These are phyloP conservation scores for Baccha elongata DNA, from an alignment of 2,888 invertebrate species.

Conservation along the genomic window DNA sequence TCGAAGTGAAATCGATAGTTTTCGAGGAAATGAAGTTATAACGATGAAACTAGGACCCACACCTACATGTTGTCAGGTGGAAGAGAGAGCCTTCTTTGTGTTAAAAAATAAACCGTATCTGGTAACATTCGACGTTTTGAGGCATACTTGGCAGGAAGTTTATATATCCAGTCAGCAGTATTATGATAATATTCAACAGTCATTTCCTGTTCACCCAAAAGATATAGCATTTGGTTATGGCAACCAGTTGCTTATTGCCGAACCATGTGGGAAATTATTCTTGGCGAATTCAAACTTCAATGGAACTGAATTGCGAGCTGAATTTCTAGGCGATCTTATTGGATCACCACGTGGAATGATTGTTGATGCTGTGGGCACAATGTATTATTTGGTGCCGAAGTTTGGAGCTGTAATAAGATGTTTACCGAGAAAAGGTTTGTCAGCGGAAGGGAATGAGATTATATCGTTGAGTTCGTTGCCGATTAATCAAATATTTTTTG, in stretches of 20 bases:
- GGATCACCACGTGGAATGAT: conserved; percentile 77
- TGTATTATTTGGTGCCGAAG: conserved; percentile 80
- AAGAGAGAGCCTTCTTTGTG: conserved; percentile 79
- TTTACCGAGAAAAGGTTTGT: conserved; percentile 76
- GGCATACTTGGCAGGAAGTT: conserved; percentile 78
- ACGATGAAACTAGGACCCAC: conserved; percentile 73
- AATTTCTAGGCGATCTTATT: conserved; percentile 77
- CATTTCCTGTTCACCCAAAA: conserved; percentile 77
- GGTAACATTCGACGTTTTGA: conserved; percentile 78
- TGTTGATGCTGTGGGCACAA: conserved; percentile 76
- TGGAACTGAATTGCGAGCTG: conserved; percentile 67
- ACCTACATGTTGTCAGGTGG: conserved; percentile 76
- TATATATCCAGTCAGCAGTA: conserved; percentile 76
- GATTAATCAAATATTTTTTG: conserved; percentile 80
- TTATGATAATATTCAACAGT: conserved; percentile 76
- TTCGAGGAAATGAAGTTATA: conserved; percentile 35
- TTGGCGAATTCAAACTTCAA: conserved; percentile 30
- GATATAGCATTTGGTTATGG: conserved; percentile 78
- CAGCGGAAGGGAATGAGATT: conserved; percentile 80
- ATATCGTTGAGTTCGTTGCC: conserved; percentile 80
- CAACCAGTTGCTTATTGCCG: conserved; percentile 77
- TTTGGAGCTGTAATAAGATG: conserved; percentile 80
- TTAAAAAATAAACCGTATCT: conserved; percentile 75
- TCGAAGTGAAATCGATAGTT: conserved; percentile 50
- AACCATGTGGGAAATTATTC: conserved; percentile 71